Evolutionary conservation across 1,140 invertebrate genomes (phyloP).

Genomic region (Helicorthomorpha holstii): DNA sequence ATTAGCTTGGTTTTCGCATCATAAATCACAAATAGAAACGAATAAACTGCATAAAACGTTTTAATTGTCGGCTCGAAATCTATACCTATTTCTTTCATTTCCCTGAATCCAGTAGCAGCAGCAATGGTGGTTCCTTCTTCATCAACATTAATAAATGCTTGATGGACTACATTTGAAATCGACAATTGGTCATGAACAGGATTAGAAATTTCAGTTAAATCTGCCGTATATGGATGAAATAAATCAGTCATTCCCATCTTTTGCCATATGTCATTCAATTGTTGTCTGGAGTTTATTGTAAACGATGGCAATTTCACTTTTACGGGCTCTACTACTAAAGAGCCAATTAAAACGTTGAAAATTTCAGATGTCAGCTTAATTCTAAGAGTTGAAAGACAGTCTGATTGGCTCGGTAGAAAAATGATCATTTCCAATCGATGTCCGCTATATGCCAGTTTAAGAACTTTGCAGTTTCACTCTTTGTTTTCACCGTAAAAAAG

Average conservation of each 20-base stretch:
- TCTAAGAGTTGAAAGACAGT: conserved; percentile 9
- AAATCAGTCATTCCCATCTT: conserved; percentile 46
- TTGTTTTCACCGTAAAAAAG: conserved; percentile 15
- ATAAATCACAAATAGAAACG: conserved; percentile 1
- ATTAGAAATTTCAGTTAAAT: conserved; percentile 41
- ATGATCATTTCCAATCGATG: conserved; percentile 62
- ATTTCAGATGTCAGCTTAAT: conserved; percentile 11
- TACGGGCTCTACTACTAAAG: conserved; percentile 29
- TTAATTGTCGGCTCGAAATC: not conserved
- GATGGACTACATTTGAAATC: conserved; percentile 42
- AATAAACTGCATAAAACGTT: not conserved
- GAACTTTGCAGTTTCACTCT: conserved; percentile 51
- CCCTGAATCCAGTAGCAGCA: conserved; percentile 23
- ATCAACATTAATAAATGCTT: conserved; percentile 57
- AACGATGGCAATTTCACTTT: conserved; percentile 66
- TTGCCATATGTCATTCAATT: conserved; percentile 40
- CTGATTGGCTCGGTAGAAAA: conserved; percentile 15
- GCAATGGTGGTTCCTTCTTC: conserved; percentile 68
- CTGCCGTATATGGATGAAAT: conserved; percentile 33
- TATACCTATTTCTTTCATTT: not conserved
- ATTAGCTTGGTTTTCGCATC: not conserved
- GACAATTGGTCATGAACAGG: conserved; percentile 24
- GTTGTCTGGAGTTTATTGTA: conserved; percentile 48
- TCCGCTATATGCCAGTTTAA: conserved; percentile 75
- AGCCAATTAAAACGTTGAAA: conserved; percentile 11